Evolutionary conservation across 1,140 invertebrate genomes (phyloP), one percentile per base, ranked within the genome.

Genomic region (Pseudomyrmex gracilis): DNA sequence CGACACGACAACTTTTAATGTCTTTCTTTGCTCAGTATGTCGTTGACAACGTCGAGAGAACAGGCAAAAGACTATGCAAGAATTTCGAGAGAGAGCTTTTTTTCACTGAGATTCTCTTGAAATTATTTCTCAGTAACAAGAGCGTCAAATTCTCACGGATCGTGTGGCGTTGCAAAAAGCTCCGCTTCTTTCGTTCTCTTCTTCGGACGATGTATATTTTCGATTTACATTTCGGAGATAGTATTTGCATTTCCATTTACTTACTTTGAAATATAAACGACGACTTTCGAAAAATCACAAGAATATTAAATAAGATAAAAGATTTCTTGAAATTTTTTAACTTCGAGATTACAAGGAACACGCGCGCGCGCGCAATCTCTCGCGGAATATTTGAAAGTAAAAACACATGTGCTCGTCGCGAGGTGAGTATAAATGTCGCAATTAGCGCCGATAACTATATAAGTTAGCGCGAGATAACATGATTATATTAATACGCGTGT

Each of bases 1-100:
- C 76, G 70, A 34, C 70, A 78, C 73, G 70, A 57, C 53, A 64
- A 82, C 85, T 84, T 67, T 71, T 77, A 73, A 82, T 77, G 66
- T 57, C 63, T 73, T 66, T 78, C 58, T 68, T 84, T 20, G 63
- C 34, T 78, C 67, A 4, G 34, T 34, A 34, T 13, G 60, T 55
- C 58, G 1, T 45, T 22, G 20, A 24, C 61, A 78, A 73, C 51
- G 1, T n/a, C 15, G 43, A 13, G 10, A n/a, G 5, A n/a, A 47
- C 24, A 13, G 34, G 34, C 34, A 0, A 61, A 61, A 13, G 58
- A 60, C 17, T n/a, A 13, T 22, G 45, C 7, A n/a, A 12, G 0
- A 2, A n/a, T 12, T 5, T n/a, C 15, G 60, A 20, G 34, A 43
- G 13, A 53, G 15, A 17, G 34, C 5, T 34, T 34, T 61, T 74